Evolutionary conservation across 2,888 invertebrate genomes (phyloP), one percentile per base, ranked within the genome.

Genomic region (Drosophila anceps): DNA sequence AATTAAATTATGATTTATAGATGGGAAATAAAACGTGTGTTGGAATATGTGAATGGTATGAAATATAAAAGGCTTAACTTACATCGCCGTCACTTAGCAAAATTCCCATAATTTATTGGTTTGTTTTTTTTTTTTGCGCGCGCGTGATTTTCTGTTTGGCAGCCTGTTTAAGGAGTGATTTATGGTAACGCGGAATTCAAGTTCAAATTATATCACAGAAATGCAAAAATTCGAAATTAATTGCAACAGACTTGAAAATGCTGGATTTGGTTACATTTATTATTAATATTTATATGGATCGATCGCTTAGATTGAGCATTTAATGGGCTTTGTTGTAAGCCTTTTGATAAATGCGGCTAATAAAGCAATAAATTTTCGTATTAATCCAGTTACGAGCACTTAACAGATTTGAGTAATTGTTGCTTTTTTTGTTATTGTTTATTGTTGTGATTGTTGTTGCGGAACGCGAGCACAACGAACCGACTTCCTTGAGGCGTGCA

Each of bases 71-170:
- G 70, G 41, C 48, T 41, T 41, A 77, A 91, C 91, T 91, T 91
- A 91, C 91, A 85, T 91, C 91, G 62, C 92, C 92, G 81, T 91
- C 91, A 78, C 91, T 92, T 67, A 91, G 76, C 69, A 91, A 81
- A 85, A 91, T 88, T 77, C 91, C 91, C 91, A 91, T 91, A 69
- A 80, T 90, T 82, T 75, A 77, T 73, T 66, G 58, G 39, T 61
- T 69, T 73, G 73, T 18, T 27, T 62, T 50, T 46, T 67, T 24
- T 24, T 24, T n/a, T n/a, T n/a, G n/a, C n/a, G n/a, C n/a, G n/a
- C 15, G 39, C 53, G 41, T n/a, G 48, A 29, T 58, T 63, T 67
- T 76, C 73, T 73, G 50, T 57, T 74, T 46, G 51, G 64, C 64
- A 69, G 69, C 54, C 66, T 33, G 79, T 73, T 79, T 48, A 29